A percentile compares a stretch with the other conserved stretches of the same genome.
These are phyloP conservation scores for Toxonevra muliebris DNA, from an alignment of 2,888 invertebrate species.

Conservation along the genomic window DNA sequence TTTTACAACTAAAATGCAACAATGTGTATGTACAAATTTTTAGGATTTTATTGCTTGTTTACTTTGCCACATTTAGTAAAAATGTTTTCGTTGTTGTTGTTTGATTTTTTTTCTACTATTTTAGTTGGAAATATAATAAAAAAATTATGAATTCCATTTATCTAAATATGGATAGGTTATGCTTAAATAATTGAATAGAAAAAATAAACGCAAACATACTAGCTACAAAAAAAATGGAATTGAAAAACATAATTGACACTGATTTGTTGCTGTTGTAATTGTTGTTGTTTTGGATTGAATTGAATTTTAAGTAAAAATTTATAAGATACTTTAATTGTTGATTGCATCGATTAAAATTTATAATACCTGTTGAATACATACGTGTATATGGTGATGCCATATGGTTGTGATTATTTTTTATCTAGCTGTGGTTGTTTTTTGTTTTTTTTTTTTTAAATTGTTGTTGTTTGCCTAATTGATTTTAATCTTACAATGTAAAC, in stretches of 20 bases:
- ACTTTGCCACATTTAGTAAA: constrained; percentile 56
- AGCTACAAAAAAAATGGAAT: constrained; percentile 40
- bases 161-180: constrained; percentile 21
- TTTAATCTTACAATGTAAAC: too few species aligned
- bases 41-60: constrained; percentile 61
- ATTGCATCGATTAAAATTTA: not conserved
- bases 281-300: not conserved
- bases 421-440: too few species aligned
- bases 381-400: not conserved
- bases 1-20: not conserved
- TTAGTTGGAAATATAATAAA: constrained; percentile 29
- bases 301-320: not conserved
- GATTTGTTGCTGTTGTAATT: constrained; percentile 38
- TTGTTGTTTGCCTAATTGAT: too few species aligned
- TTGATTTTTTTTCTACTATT: constrained; percentile 19
- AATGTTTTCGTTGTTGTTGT: constrained; percentile 38
- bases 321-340: constrained; percentile 1
- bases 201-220: too few species aligned
- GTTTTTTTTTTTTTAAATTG: too few species aligned
- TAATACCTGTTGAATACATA: not conserved
- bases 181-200: too few species aligned
- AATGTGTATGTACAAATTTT: constrained; percentile 48
- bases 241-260: constrained; percentile 53
- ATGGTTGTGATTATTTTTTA: not conserved
- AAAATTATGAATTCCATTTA: constrained; percentile 53